Base-by-base conservation (phyloP, 2,888 invertebrate genomes). In the Campaea margaritaria region DNA sequence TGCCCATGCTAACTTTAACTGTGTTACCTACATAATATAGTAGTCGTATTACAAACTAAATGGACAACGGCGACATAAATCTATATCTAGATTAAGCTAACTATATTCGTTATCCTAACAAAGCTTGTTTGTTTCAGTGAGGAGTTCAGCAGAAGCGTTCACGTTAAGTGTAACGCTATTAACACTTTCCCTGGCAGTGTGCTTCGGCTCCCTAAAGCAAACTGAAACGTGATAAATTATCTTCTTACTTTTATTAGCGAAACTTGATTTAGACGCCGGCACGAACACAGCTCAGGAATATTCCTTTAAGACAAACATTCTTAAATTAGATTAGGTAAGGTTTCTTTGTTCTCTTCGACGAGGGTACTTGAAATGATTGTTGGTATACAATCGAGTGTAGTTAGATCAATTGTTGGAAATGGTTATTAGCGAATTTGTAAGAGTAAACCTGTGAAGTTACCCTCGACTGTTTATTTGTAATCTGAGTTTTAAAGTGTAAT, bases 191-290 rank as follows among this genome's bases (percentile, higher is more conserved):
- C 78, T 90, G 70, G 75, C 78, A 69, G 75, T 80, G 74, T 78
- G 81, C 75, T 74, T 85, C 70, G 78, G 78, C 77, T 77, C 81
- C 71, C 72, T 86, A 79, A 84, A 82, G 72, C 82, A 83, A 85
- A 85, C 83, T 81, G 82, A 81, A 81, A 89, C 91, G 89, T 91
- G 91, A 91, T 91, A 85, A 89, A 91, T 87, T 87, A 85, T 85
- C 79, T 75, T 73, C 73, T 74, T 76, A 80, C 77, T 82, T 83
- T 83, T 83, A 81, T 86, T 80, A 84, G 78, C 75, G 70, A 75
- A 78, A 83, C 80, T 82, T 83, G 81, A 83, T 85, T 81, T 77
- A 79, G 76, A 74, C 66, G 64, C 73, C 73, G 69, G 71, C 75
- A 72, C 70, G 64, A 66, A 70, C 69, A 47, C 63, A 72, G 64